Conservation (phyloP, 2,888 invertebrate species). For the Esperia sulphurella region DNA sequence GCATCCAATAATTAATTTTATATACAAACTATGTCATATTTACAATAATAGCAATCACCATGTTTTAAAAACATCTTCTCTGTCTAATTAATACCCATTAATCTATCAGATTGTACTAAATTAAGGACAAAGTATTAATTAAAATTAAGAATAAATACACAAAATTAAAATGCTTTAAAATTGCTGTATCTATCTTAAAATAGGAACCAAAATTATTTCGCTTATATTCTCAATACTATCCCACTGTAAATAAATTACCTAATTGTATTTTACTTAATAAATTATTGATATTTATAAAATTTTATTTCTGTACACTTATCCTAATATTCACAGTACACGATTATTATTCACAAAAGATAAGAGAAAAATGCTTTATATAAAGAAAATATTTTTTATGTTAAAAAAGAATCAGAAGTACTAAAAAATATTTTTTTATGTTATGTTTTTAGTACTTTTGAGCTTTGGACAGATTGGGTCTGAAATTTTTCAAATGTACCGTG, state of each 20-base stretch:
- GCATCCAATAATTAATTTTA: conserved; percentile 21
- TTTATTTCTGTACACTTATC: conserved; percentile 61
- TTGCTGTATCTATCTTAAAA: conserved; percentile 62
- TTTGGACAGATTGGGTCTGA: too few relatives aligned
- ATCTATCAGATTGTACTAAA: conserved; percentile 32
- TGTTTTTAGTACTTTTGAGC: too few relatives aligned
- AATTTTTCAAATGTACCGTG: too few relatives aligned
- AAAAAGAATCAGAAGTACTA: too few relatives aligned
- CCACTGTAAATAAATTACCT: conserved; percentile 67
- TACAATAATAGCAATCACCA: conserved; percentile 20
- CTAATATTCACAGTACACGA: conserved; percentile 41
- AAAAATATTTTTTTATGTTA: too few relatives aligned
- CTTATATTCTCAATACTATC: conserved; percentile 28
- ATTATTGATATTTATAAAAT: conserved; percentile 48
- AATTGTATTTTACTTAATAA: conserved; percentile 42
- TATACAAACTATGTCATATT: conserved; percentile 33
- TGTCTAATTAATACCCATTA: conserved; percentile 15
- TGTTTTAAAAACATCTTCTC: conserved; percentile 16
- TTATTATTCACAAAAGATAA: conserved; percentile 16
- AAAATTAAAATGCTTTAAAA: conserved; percentile 50
- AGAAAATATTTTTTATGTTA: too few relatives aligned
- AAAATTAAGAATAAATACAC: conserved; percentile 55
- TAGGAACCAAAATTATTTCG: conserved; percentile 73
- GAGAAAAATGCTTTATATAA: too few relatives aligned
- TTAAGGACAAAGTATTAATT: conserved; percentile 29